Conservation (phyloP, 2,113 vertebrate species). For the Sitta europaea region DNA sequence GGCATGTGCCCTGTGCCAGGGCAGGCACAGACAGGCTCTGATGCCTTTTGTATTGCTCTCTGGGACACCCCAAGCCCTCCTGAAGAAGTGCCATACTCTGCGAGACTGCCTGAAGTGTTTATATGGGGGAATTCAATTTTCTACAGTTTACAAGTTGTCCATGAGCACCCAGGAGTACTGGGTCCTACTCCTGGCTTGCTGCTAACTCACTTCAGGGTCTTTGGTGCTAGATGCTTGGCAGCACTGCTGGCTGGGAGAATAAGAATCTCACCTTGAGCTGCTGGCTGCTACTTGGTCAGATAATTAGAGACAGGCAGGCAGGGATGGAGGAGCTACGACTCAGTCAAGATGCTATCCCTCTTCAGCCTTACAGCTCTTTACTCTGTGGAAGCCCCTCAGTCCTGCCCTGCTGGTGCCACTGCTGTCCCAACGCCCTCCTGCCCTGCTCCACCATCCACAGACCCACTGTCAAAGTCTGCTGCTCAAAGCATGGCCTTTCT, state of each 20-base stretch:
- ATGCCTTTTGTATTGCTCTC: neutral
- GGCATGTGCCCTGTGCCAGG: fast-evolving
- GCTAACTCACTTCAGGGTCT: neutral
- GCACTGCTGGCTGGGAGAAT: neutral
- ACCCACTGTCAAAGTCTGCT: neutral
- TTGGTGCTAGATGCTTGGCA: neutral
- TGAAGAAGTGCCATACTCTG: neutral
- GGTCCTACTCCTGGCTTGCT: neutral
- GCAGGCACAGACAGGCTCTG: neutral
- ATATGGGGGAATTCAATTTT: neutral
- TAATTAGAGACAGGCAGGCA: neutral
- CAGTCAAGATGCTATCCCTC: neutral
- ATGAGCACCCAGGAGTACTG: neutral
- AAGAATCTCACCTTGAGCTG: neutral
- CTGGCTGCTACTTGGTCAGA: neutral
- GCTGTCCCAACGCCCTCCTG: neutral
- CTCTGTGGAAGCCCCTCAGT: neutral
- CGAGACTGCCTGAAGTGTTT: neutral
- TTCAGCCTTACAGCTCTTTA: neutral
- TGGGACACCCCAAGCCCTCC: neutral
- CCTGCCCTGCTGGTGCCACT: neutral
- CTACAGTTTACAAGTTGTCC: neutral
- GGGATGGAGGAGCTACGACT: neutral
- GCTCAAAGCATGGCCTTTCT: fast-evolving
- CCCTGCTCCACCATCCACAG: neutral